Evolutionary conservation across 2,888 invertebrate genomes (phyloP), one percentile per base, ranked within the genome.

Genomic region (Drosophila paranaensis): DNA sequence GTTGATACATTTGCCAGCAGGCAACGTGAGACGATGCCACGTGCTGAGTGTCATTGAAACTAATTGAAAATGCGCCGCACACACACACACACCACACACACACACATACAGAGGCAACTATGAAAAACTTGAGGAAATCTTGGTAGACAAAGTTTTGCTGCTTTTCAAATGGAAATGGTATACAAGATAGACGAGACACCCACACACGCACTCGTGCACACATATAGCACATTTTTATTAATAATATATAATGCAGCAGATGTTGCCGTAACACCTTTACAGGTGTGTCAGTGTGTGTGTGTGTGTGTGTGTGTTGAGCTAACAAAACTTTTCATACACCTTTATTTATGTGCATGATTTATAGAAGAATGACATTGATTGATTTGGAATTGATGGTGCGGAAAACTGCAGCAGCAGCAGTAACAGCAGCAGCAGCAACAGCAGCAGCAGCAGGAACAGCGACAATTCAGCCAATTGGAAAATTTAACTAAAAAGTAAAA

Each of bases 261-360:
- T 82, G 87, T 67, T 77, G 46, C 51, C 74, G 65, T 63, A 66
- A 61, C 71, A 71, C 66, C 50, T 50, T 9, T 37, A 11, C 5
- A 10, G 13, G 5, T 37, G 13, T 45, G 25, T 30, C 42, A 55
- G 35, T 53, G 48, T 45, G 35, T 42, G 35, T 37, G 11, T n/a
- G 11, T 56, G 16, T 46, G 33, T 63, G 57, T 53, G 55, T 40
- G 46, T 62, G 71, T 71, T 55, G 16, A 48, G 56, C 50, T 45
- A 53, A 68, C 65, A 60, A 60, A 73, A 74, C 60, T 80, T 81
- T 77, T 68, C 66, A 63, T 77, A 65, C 74, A 69, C 74, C 71
- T 86, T 83, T 78, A 78, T 83, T 80, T 83, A 78, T 87, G 79
- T 81, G 81, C 87, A 82, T 89, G 82, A 89, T 87, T 89, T 89